Base-by-base conservation (phyloP, 1,140 invertebrate genomes). In the Asbolus verrucosus region DNA sequence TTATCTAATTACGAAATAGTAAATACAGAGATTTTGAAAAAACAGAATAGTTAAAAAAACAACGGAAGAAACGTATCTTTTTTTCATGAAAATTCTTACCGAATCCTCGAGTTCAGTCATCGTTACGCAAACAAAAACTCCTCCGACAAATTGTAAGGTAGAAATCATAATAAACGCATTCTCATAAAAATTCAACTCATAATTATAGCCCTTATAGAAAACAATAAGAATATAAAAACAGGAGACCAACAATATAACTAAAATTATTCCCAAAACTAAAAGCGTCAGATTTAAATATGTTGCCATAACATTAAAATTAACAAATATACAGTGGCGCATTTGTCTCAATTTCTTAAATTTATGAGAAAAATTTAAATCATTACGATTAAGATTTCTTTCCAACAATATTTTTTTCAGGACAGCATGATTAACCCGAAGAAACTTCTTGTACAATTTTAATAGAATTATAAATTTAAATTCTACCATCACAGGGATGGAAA, bases 171-270 rank as follows among this genome's bases (percentile, higher is more conserved):
- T 11, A 11, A 36, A 36, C 33, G 33, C 33, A 2, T 11, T 11
- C 33, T 36, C 33, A 11, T 36, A 36, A 36, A 36, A 36, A 36
- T 36, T n/a, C 33, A 36, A 36, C 5, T n/a, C 33, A 36, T 11
- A 36, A 11, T 36, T 11, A n/a, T n/a, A n/a, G 33, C 33, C 6
- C 33, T n/a, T n/a, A 36, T 36, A 36, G 11, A 36, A 2, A 6
- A 36, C 33, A 36, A 36, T 36, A 36, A 36, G n/a, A 8, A 36
- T 11, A 36, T 36, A 36, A 36, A 36, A 36, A 5, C 5, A 36
- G 11, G 33, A 36, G 11, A 36, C 33, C 33, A 36, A 36, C 33
- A 36, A 11, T 3, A 11, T n/a, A 4, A 36, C 33, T 36, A 36
- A 36, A 4, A n/a, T 36, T 5, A 36, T 2, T 11, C 33, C 33